phyloP scores from a whole-genome alignment of 2,888 invertebrate species.

The Phytoseiulus persimilis region DNA sequence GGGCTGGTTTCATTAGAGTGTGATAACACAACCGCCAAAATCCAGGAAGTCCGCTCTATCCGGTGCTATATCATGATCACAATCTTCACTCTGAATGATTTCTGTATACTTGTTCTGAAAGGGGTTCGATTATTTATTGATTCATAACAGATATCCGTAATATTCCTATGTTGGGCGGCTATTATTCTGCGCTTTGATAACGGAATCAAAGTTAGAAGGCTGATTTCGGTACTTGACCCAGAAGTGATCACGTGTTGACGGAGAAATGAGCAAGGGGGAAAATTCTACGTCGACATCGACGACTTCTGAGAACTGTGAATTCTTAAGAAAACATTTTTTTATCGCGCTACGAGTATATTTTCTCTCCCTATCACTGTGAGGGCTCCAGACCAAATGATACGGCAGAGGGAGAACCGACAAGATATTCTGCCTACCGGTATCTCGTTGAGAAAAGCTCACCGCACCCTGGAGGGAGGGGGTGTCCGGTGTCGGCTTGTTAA shows the following conservation, averaged over 20 bases:
- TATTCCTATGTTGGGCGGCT: not conserved
- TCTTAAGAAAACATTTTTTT: not conserved
- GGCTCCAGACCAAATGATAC: not conserved
- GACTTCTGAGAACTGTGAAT: not conserved
- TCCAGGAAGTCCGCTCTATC: not conserved
- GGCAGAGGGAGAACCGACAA: not conserved
- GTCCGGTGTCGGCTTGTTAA: not conserved
- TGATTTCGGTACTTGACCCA: not conserved
- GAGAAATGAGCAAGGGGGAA: not conserved
- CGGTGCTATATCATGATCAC: not conserved
- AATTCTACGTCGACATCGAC: not conserved
- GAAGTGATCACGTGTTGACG: not conserved
- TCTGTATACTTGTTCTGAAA: not conserved
- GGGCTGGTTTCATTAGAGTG: too few species aligned
- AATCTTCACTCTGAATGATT: not conserved
- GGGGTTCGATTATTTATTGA: not conserved
- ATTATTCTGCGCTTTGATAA: not conserved
- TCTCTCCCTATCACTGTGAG: not conserved
- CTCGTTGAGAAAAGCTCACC: not conserved
- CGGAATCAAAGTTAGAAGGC: not conserved
- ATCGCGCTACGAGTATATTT: not conserved
- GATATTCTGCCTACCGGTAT: not conserved
- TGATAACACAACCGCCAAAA: not conserved
- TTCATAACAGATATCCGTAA: not conserved
- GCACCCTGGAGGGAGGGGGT: not conserved